These are phyloP conservation scores for Graphium colonna DNA, from an alignment of 2,888 invertebrate species.

Conservation along the genomic window DNA sequence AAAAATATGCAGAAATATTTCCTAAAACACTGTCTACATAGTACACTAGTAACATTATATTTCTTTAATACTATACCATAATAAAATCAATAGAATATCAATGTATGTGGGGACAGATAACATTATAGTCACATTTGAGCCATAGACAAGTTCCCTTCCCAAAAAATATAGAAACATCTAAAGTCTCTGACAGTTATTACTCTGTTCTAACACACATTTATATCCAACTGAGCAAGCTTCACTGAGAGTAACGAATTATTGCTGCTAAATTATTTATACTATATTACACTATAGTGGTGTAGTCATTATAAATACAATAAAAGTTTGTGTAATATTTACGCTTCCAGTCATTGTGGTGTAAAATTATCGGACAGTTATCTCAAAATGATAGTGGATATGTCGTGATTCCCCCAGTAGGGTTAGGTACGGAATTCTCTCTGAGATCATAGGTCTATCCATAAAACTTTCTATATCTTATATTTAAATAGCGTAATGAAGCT, in stretches of 20 bases:
- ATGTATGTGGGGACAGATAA: constrained; percentile 33
- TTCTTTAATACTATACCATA: constrained; percentile 34
- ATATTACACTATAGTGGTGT: constrained; percentile 17
- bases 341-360: constrained; percentile 2
- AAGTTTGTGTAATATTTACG: constrained; percentile 2
- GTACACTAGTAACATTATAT: constrained; percentile 33
- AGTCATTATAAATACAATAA: constrained; percentile 7
- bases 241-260: constrained; percentile 34
- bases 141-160: constrained; percentile 2
- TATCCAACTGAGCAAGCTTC: constrained; percentile 35
- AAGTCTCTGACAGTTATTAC: not conserved
- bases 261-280: constrained; percentile 32
- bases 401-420: constrained; percentile 1
- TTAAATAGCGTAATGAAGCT: constrained; percentile 2
- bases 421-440: constrained; percentile 15
- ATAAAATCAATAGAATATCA: constrained; percentile 30
- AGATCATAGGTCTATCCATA: constrained; percentile 1
- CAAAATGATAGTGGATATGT: constrained; percentile 14
- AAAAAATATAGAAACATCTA: constrained; percentile 1
- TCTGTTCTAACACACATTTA: constrained; percentile 32
- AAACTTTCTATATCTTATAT: constrained; percentile 3
- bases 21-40: constrained; percentile 46
- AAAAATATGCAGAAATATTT: constrained; percentile 65
- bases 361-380: constrained; percentile 8
- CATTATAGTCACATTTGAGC: constrained; percentile 1